phyloP scores from a whole-genome alignment of 1,140 invertebrate genomes.

The Eriosoma lanigerum region DNA sequence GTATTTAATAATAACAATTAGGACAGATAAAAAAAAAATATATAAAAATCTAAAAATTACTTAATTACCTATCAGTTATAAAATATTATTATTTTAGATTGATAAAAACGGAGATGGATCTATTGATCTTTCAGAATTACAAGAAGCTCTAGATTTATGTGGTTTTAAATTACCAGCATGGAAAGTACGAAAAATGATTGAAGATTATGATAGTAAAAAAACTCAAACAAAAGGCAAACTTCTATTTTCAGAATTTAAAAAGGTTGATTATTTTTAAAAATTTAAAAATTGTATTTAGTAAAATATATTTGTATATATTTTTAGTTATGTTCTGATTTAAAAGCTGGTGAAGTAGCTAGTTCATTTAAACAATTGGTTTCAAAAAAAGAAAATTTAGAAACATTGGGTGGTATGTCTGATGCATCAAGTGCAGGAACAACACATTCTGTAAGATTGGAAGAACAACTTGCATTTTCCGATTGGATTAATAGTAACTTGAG shows the following conservation, averaged over 20 bases:
- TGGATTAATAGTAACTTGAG: slow-evolving; percentile 96
- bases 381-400: slow-evolving; percentile 90
- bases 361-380: slow-evolving; percentile 91
- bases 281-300: not conserved
- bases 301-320: slow-evolving; percentile 44
- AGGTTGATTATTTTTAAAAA: slow-evolving; percentile 57
- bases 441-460: slow-evolving; percentile 90
- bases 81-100: slow-evolving; percentile 69
- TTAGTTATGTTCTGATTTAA: slow-evolving; percentile 83
- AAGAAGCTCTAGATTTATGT: slow-evolving; percentile 83
- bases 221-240: slow-evolving; percentile 73
- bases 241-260: slow-evolving; percentile 82
- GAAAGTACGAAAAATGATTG: slow-evolving; percentile 86
- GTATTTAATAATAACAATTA: too few species aligned
- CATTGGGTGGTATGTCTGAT: slow-evolving; percentile 89
- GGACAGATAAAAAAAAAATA: too few species aligned
- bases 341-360: slow-evolving; percentile 84
- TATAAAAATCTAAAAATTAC: too few species aligned
- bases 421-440: slow-evolving; percentile 93
- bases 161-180: slow-evolving; percentile 93
- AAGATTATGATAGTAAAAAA: slow-evolving; percentile 78
- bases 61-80: not conserved
- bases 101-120: slow-evolving; percentile 88
- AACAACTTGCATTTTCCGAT: slow-evolving; percentile 96
- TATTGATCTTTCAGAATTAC: slow-evolving; percentile 86